A percentile compares a stretch with the other conserved stretches of the same genome.
These are phyloP conservation scores for Cosmia trapezina DNA, from an alignment of 2,888 invertebrate species.

Conservation along the genomic window DNA sequence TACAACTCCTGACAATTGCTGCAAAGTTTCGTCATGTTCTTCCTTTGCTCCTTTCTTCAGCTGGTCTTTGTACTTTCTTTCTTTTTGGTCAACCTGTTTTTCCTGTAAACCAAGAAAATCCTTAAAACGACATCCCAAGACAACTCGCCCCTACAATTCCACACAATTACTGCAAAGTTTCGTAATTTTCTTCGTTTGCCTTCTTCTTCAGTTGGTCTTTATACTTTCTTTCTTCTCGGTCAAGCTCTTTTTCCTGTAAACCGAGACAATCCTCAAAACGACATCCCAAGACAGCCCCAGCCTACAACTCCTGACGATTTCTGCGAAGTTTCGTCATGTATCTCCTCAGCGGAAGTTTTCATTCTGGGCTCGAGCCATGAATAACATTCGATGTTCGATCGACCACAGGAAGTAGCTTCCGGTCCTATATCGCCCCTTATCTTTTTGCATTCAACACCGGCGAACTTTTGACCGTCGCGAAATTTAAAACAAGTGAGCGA, in stretches of 20 bases:
- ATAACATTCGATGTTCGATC: constrained; percentile 75
- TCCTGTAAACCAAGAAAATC: not conserved
- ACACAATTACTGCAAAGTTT: constrained; percentile 74
- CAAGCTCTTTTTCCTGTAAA: not conserved
- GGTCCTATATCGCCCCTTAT: constrained; percentile 71
- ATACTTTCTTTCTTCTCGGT: too few relatives aligned
- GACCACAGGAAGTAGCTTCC: constrained; percentile 75
- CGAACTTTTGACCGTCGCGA: constrained; percentile 74
- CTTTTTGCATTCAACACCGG: constrained; percentile 69
- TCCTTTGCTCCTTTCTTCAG: too few relatives aligned
- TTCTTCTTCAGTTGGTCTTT: too few relatives aligned
- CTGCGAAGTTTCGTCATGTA: constrained; percentile 73
- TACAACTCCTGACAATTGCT: too few relatives aligned
- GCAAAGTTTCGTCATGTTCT: too few relatives aligned
- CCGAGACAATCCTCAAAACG: not conserved
- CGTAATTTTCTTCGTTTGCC: constrained; percentile 38
- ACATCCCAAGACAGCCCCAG: constrained; percentile 19
- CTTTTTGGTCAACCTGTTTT: too few relatives aligned
- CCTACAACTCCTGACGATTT: constrained; percentile 67
- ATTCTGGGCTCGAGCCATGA: constrained; percentile 75
- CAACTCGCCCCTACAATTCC: constrained; percentile 56
- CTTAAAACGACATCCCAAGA: not conserved
- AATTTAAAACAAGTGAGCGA: constrained; percentile 73
- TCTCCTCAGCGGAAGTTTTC: constrained; percentile 74
- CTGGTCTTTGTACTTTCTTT: too few relatives aligned